These are phyloP conservation scores for Macrobrachium nipponense DNA, from an alignment of 1,140 invertebrate species.

Conservation along the genomic window DNA sequence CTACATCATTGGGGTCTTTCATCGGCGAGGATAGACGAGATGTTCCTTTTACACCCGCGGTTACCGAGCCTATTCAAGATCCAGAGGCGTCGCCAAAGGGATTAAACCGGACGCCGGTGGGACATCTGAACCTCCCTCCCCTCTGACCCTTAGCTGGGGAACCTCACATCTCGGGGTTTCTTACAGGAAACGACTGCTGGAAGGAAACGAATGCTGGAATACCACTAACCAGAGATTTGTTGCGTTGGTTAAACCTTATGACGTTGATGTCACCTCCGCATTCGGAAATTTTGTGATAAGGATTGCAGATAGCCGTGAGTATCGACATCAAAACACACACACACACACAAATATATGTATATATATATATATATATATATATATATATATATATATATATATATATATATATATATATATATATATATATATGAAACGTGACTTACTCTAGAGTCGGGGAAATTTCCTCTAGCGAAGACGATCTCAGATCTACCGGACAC, in stretches of 20 bases:
- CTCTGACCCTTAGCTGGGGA: background rate
- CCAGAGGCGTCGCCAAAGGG: slow-evolving; percentile 56
- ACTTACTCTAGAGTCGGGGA: too few species aligned
- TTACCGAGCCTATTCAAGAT: slow-evolving; percentile 55
- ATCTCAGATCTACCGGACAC: too few species aligned
- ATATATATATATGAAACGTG: background rate
- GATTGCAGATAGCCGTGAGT: too few species aligned
- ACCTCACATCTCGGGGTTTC: background rate
- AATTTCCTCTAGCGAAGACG: too few species aligned
- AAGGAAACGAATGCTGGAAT: slow-evolving; percentile 1
- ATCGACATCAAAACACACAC: background rate
- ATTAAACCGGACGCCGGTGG: slow-evolving; percentile 36
- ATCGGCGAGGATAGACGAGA: slow-evolving; percentile 51
- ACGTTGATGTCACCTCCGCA: too few species aligned
- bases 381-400: slow-evolving; percentile 6
- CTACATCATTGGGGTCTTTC: slow-evolving; percentile 56
- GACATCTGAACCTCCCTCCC: too few species aligned
- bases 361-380: background rate
- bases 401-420: slow-evolving; percentile 17
- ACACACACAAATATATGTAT: background rate
- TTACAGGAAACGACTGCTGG: slow-evolving; percentile 7
- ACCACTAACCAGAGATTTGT: too few species aligned
- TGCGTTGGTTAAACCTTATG: too few species aligned
- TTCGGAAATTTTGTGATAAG: too few species aligned
- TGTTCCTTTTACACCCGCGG: slow-evolving; percentile 60